Percentiles rank a stretch among this genome's conserved stretches.
Evolutionary conservation across 2,113 vertebrate species (phyloP).

Genomic region (Chaenocephalus aceratus): DNA sequence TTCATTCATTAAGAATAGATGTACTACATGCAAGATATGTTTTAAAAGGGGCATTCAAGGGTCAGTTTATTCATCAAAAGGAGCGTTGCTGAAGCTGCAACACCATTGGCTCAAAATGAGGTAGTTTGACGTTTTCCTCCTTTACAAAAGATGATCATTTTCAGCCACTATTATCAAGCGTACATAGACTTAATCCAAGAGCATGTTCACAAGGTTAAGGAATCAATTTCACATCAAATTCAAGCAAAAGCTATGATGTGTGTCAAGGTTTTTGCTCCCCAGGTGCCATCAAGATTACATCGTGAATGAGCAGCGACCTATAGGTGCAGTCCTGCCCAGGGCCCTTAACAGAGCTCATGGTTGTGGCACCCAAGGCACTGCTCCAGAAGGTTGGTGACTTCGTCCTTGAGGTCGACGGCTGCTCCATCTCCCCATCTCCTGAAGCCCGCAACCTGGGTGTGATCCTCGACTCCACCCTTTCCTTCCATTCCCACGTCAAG

Average conservation of each 20-base stretch:
- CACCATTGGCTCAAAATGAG: too few species aligned
- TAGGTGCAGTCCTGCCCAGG: too few species aligned
- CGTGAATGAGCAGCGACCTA: neutral
- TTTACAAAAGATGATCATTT: neutral
- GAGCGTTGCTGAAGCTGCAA: neutral
- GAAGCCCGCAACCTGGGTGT: too few species aligned
- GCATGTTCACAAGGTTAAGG: constrained; percentile 6
- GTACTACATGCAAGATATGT: neutral
- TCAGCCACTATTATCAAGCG: neutral
- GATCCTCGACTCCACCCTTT: too few species aligned
- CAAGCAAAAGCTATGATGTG: neutral
- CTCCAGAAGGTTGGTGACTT: too few species aligned
- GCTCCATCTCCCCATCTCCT: too few species aligned
- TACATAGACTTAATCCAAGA: neutral
- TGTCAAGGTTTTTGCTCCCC: neutral
- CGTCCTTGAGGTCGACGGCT: too few species aligned
- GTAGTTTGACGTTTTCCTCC: neutral
- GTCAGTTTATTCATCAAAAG: neutral
- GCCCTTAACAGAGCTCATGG: too few species aligned
- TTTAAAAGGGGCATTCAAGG: neutral
- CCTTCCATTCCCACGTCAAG: too few species aligned
- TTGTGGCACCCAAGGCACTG: too few species aligned
- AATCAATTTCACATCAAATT: constrained; percentile 23
- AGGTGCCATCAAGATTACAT: neutral
- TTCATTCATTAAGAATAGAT: neutral